A percentile compares a stretch with the other conserved stretches of the same genome.
Evolutionary conservation across 2,888 invertebrate genomes (phyloP).

Genomic region (Orthosia cruda): DNA sequence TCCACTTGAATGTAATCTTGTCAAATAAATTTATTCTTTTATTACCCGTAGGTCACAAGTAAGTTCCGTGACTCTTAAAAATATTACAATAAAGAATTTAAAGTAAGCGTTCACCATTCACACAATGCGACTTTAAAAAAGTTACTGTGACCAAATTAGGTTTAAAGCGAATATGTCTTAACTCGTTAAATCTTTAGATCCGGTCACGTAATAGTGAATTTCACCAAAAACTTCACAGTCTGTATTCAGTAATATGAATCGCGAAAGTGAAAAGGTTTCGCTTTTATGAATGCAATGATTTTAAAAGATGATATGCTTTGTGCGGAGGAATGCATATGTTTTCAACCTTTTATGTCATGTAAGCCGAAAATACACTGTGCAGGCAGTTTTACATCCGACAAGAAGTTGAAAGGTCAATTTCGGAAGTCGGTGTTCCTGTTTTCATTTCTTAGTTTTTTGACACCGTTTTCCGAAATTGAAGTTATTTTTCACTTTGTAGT

Average conservation of each 20-base stretch:
- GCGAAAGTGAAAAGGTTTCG: conserved; percentile 52
- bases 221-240: conserved; percentile 49
- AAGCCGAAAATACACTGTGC: neutral
- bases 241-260: conserved; percentile 51
- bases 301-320: neutral
- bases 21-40: no score
- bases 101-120: conserved; percentile 2
- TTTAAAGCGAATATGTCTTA: conserved; percentile 27
- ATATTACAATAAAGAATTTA: neutral
- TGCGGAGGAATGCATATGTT: conserved; percentile 10
- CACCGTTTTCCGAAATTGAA: no score
- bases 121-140: conserved; percentile 17
- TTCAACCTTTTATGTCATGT: neutral
- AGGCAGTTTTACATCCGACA: conserved; percentile 1
- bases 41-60: neutral
- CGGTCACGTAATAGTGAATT: conserved; percentile 61
- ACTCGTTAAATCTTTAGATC: conserved; percentile 51
- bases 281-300: conserved; percentile 44
- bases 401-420: neutral
- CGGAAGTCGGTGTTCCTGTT: no score
- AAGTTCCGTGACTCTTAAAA: neutral
- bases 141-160: conserved; percentile 41
- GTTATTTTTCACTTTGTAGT: no score
- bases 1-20: no score
- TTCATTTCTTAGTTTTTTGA: no score